These are phyloP conservation scores for Ephydatia muelleri DNA, from an alignment of 37 sponge, comb jelly and placozoan species.

Conservation along the genomic window DNA sequence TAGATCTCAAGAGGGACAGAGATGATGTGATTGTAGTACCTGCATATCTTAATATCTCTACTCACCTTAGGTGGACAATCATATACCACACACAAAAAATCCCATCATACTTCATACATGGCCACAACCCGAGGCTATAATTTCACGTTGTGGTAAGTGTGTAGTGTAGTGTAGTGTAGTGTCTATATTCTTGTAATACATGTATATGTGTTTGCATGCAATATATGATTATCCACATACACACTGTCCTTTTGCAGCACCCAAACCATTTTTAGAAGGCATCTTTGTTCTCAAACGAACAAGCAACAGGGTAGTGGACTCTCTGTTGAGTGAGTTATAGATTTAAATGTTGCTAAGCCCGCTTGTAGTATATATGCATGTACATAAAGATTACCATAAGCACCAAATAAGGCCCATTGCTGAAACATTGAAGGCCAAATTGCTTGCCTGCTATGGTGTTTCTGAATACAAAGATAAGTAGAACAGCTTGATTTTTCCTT, in stretches of 20 bases:
- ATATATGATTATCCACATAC: too few relatives aligned
- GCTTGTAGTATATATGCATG: background rate
- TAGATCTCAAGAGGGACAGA: too few relatives aligned
- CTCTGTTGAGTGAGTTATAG: background rate
- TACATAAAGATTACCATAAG: background rate
- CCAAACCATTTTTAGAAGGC: slow-evolving; percentile 75
- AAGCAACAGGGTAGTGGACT: slow-evolving; percentile 26
- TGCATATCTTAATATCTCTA: background rate
- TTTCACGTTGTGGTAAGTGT: slow-evolving; percentile 59
- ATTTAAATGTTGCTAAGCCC: too few relatives aligned
- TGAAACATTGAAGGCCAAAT: too few relatives aligned
- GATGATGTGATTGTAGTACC: background rate
- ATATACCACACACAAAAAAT: slow-evolving; percentile 51
- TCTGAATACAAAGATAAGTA: too few relatives aligned
- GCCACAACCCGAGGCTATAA: slow-evolving; percentile 64
- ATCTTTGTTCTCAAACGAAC: slow-evolving; percentile 35
- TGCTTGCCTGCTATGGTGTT: too few relatives aligned
- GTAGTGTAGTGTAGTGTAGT: background rate
- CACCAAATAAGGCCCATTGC: too few relatives aligned
- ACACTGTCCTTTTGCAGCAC: slow-evolving; percentile 18
- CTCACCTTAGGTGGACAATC: slow-evolving; percentile 81
- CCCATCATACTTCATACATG: slow-evolving; percentile 71
- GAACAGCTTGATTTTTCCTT: too few relatives aligned
- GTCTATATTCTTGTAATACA: background rate
- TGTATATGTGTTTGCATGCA: background rate